Base-by-base conservation (phyloP, 2,888 invertebrate genomes). In the Silvanus unidentatus region DNA sequence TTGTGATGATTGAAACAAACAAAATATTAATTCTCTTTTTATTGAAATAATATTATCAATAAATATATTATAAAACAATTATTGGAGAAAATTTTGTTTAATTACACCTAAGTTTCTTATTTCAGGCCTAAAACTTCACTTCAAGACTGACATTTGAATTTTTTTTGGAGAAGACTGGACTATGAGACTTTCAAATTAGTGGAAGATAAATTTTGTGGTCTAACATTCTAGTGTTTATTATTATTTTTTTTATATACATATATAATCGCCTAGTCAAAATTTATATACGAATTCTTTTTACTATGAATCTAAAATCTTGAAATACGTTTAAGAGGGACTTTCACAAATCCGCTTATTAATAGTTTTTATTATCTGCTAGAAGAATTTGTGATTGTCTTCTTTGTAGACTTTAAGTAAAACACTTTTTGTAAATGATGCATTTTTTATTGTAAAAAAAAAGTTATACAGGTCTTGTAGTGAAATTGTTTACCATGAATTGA, bases 141-240 rank as follows among this genome's bases (percentile, higher is more conserved):
- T 59, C 68, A 69, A 62, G 71, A 72, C 71, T 72, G 71, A 72
- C 71, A 72, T 67, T 70, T 69, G 68, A 71, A 71, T 53, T 71
- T 71, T 70, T 71, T 70, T 68, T 72, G 71, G 71, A 71, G 69
- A 62, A 69, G 68, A 59, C 62, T 71, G 69, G 71, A 71, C 59
- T 69, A 64, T 65, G 71, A 71, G 55, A 71, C 68, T 54, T 71
- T 71, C 69, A 71, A 66, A 66, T 69, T 72, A 69, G 71, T 72
- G 52, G 71, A 72, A 60, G 71, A 72, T 60, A 71, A 72, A 62
- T 72, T 72, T 65, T 72, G 65, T 56, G 71, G 71, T 59, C 68
- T 72, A 49, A 72, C 71, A 44, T 72, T 72, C 64, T 72, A 68
- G 56, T 51, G 22, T n/a, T n/a, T n/a, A n/a, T n/a, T n/a, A n/a